Evolutionary conservation across 2,797 vertebrate genomes (phyloP).

Genomic region (Cheirogaleus major): DNA sequence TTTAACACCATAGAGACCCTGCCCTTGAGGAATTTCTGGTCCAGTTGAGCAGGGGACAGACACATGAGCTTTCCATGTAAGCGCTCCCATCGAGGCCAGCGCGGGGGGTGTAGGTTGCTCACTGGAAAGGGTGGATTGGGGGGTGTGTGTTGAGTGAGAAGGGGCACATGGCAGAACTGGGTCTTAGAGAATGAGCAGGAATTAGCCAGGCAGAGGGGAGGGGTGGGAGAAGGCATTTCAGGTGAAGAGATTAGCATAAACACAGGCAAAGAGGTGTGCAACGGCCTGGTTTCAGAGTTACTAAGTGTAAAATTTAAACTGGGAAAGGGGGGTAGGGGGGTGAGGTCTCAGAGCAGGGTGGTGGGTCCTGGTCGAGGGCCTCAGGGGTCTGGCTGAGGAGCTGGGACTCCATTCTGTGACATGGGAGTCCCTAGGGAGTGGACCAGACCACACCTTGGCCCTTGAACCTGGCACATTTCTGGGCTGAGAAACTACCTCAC

Average conservation of each 20-base stretch:
- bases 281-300: not conserved
- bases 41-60: not conserved
- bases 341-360: no score
- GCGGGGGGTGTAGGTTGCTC: accelerated
- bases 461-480: not conserved
- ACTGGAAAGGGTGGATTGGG: not conserved
- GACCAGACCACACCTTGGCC: not conserved
- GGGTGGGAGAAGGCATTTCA: not conserved
- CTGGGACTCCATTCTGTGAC: not conserved
- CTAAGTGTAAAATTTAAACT: not conserved
- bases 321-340: not conserved
- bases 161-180: not conserved
- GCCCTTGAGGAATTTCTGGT: not conserved
- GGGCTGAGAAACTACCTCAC: not conserved
- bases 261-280: not conserved
- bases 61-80: accelerated
- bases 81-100: not conserved
- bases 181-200: not conserved
- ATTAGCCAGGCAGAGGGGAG: not conserved
- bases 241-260: not conserved
- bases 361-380: not conserved
- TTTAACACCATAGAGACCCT: not conserved
- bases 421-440: not conserved
- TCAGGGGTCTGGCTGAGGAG: not conserved
- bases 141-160: not conserved